A percentile compares a stretch with the other conserved stretches of the same genome.
Conservation (phyloP, 1,140 invertebrate species). For the Drosophila grimshawi region DNA sequence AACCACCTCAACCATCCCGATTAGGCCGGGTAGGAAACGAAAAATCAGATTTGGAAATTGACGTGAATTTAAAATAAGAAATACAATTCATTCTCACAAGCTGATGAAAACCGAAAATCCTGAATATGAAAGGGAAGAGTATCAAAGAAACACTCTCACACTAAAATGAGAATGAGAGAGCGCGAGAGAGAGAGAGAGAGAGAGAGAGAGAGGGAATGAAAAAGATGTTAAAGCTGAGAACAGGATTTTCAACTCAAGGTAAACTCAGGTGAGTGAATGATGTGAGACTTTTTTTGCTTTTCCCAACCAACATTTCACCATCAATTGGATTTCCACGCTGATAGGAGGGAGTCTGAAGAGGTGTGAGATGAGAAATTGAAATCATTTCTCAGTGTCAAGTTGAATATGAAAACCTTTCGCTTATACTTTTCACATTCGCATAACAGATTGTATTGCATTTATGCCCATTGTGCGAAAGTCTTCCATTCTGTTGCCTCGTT, state of each 20-base stretch:
- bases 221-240: slow-evolving; percentile 7
- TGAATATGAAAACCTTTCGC: slow-evolving; percentile 46
- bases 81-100: slow-evolving; percentile 30
- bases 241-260: slow-evolving; percentile 58
- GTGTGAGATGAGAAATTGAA: slow-evolving; percentile 54
- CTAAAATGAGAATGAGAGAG: background rate
- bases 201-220: background rate
- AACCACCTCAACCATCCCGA: background rate
- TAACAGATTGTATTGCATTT: slow-evolving; percentile 35
- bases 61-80: slow-evolving; percentile 55
- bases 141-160: background rate
- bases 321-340: slow-evolving; percentile 40
- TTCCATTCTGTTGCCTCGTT: slow-evolving; percentile 11
- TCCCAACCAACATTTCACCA: background rate
- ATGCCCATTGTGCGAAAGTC: slow-evolving; percentile 25
- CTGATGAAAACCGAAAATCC: slow-evolving; percentile 6
- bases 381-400: slow-evolving; percentile 59
- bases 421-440: slow-evolving; percentile 25
- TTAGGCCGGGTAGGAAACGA: slow-evolving; percentile 15
- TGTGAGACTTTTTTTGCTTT: background rate
- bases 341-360: background rate
- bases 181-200: background rate
- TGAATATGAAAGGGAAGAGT: background rate
- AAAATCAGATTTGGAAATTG: slow-evolving; percentile 56
- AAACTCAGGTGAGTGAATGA: background rate